These are phyloP conservation scores for Abrostola triplasia DNA, from an alignment of 2,888 invertebrate species.

Conservation along the genomic window DNA sequence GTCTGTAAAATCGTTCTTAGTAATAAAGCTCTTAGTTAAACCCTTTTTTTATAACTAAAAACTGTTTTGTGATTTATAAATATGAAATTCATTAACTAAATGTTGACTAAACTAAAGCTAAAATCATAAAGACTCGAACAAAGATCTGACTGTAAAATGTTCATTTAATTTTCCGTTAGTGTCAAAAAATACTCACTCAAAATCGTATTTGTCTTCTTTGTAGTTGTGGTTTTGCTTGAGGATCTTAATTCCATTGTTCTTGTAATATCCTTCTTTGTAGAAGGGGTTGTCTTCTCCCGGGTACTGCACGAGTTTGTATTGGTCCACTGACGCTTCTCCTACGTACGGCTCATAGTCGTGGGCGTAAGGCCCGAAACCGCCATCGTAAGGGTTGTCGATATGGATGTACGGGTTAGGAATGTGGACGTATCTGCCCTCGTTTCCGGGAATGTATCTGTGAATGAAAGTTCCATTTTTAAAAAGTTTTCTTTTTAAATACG, in stretches of 20 bases:
- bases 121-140: background rate
- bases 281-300: constrained; percentile 78
- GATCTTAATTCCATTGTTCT: constrained; percentile 86
- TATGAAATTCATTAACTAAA: too few relatives aligned
- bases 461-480: constrained; percentile 32
- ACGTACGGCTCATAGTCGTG: constrained; percentile 85
- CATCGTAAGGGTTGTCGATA: constrained; percentile 82
- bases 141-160: too few relatives aligned
- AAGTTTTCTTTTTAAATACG: background rate
- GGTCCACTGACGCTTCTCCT: constrained; percentile 81
- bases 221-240: constrained; percentile 84
- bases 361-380: constrained; percentile 80
- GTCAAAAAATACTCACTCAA: constrained; percentile 78
- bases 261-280: constrained; percentile 85
- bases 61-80: too few relatives aligned
- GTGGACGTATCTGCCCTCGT: constrained; percentile 87
- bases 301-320: constrained; percentile 73
- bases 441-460: constrained; percentile 80
- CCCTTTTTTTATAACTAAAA: too few relatives aligned
- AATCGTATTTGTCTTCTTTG: constrained; percentile 86
- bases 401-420: constrained; percentile 87
- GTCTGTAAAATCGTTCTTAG: too few relatives aligned
- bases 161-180: background rate
- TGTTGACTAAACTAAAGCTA: too few relatives aligned
- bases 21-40: too few relatives aligned